Evolutionary conservation across 2,797 vertebrate genomes (phyloP).

Genomic region (Chromis chromis): DNA sequence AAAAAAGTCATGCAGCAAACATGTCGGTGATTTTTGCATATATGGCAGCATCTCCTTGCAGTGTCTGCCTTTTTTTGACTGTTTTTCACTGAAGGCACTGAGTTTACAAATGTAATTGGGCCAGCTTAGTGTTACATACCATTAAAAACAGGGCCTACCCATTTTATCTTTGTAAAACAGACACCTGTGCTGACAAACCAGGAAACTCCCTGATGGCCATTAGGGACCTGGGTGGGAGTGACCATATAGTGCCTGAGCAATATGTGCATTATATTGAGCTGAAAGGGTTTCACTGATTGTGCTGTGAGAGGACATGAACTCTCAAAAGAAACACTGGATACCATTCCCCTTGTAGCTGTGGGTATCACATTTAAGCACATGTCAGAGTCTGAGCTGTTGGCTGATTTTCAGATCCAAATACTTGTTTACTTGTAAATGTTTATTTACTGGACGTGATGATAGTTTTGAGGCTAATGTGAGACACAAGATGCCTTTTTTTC

Average conservation of each 20-base stretch:
- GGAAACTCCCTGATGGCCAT: no score
- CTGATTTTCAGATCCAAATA: background rate
- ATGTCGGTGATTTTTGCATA: no score
- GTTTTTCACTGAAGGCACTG: no score
- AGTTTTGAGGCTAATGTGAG: background rate
- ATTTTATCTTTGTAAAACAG: no score
- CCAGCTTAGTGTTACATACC: no score
- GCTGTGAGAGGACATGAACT: conserved; percentile 48
- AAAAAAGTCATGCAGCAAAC: no score
- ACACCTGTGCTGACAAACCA: no score
- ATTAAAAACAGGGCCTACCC: no score
- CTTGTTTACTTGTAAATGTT: background rate
- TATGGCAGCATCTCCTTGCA: no score
- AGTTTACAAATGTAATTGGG: no score
- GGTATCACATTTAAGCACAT: conserved; percentile 81
- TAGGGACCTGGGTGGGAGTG: conserved; percentile 29
- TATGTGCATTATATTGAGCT: no score
- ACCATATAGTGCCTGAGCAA: background rate
- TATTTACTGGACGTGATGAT: background rate
- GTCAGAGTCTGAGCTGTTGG: background rate
- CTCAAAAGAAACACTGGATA: conserved; percentile 75
- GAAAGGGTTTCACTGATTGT: background rate
- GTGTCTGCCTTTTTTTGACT: no score
- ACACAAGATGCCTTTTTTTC: conserved; percentile 15
- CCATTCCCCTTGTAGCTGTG: conserved; percentile 66